Evolutionary conservation across 2,113 vertebrate species (phyloP), one percentile per base, ranked within the genome.

Genomic region (Nothocercus julius): DNA sequence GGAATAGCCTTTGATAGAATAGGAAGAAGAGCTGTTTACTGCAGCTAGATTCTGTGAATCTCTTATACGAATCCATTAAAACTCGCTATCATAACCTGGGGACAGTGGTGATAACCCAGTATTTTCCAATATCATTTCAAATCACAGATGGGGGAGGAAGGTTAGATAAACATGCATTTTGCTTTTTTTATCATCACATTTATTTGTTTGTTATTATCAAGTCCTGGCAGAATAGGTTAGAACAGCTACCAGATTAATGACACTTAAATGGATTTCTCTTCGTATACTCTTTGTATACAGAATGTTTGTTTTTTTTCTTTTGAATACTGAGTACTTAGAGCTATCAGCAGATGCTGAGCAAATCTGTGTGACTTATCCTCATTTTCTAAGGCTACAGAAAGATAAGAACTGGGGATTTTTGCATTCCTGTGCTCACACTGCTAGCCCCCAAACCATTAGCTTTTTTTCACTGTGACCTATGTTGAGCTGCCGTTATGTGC

Each of bases 1-100:
- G 93, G 95, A 95, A 95, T 67, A 92, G 82, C 40, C 79, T 94
- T 89, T 95, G 93, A 87, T 42, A 85, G 72, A 92, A 70, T 14
- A 85, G 75, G 72, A 91, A 80, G 83, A 90, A 53, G 76, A 83
- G 51, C 72, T 91, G 82, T 95, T 92, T 85, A 85, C 7, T 13
- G 72, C 1, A 1, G 45, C 51, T 77, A 76, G 76, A 59, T 85
- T 89, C 82, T 53, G 61, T 68, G 61, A 77, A 88, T 92, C 85
- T 92, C 59, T 92, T 90, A 51, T 53, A 72, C 6, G 17, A 95
- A 66, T 77, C 63, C 68, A 82, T 92, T 96, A 93, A 89, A 93
- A 85, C 36, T 82, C 53, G 54, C 42, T 3, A 4, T 86, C 85
- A 44, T 92, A 63, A 63, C 82, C 87, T 83, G 79, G n/a, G 67